Evolutionary conservation across 2,888 invertebrate species (phyloP).

Genomic region (Patella depressa): DNA sequence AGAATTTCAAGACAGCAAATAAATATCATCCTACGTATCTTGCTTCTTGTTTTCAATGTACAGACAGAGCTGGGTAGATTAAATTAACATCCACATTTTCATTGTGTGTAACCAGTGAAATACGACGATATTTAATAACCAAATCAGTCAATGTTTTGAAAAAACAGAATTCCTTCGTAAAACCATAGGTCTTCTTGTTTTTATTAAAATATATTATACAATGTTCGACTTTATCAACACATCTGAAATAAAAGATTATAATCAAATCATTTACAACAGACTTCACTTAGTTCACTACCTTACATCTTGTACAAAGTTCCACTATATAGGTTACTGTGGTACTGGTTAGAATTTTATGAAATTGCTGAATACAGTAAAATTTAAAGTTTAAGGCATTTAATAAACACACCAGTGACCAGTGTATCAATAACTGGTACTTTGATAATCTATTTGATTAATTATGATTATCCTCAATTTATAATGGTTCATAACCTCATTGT

Average conservation of each 20-base stretch:
- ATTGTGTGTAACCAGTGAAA: constrained; percentile 93
- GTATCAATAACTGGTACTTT: too few relatives aligned
- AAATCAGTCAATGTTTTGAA: constrained; percentile 88
- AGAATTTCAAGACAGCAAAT: too few relatives aligned
- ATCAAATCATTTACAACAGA: neutral
- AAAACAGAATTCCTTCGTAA: constrained; percentile 93
- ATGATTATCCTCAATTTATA: too few relatives aligned
- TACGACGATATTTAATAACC: constrained; percentile 91
- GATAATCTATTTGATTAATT: too few relatives aligned
- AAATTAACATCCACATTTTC: constrained; percentile 86
- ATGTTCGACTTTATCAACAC: constrained; percentile 88
- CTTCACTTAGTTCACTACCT: too few relatives aligned
- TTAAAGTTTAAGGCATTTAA: neutral
- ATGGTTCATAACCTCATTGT: too few relatives aligned
- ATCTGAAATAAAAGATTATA: constrained; percentile 73
- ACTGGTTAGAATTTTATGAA: neutral
- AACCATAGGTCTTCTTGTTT: constrained; percentile 82
- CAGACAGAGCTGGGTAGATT: constrained; percentile 77
- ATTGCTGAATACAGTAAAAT: neutral
- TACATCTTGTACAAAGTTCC: neutral
- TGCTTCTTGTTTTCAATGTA: too few relatives aligned
- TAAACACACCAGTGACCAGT: too few relatives aligned
- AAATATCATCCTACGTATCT: too few relatives aligned
- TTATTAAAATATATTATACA: constrained; percentile 91
- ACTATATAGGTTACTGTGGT: neutral